Evolutionary conservation across 37 sponge, comb jelly and placozoan species (phyloP).

Genomic region (Aphrocallistes beatrix): DNA sequence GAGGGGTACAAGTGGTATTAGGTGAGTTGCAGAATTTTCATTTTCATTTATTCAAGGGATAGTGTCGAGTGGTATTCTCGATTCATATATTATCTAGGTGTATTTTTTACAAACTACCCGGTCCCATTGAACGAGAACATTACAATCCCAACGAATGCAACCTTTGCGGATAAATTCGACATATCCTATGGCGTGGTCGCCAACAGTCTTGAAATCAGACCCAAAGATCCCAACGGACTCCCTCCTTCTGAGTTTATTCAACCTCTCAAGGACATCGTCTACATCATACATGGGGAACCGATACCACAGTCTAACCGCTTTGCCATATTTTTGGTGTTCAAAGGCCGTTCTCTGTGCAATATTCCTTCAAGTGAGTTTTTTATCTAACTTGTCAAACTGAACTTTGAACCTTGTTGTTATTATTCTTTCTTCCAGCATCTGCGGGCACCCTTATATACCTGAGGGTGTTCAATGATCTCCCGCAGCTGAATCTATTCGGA

Average conservation of each 20-base stretch:
- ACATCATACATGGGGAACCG: background rate
- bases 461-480: background rate
- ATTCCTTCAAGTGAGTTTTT: background rate
- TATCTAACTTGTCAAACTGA: too few relatives aligned
- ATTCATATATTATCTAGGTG: background rate
- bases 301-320: background rate
- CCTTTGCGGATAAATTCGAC: background rate
- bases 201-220: background rate
- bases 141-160: background rate
- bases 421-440: background rate
- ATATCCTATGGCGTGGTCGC: background rate
- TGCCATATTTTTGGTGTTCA: background rate
- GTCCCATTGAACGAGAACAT: background rate
- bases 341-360: background rate
- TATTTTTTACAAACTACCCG: background rate
- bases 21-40: background rate
- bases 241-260: background rate
- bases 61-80: background rate
- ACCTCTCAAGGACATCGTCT: background rate
- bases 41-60: background rate
- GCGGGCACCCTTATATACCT: slow-evolving; percentile 2
- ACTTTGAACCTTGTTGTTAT: too few relatives aligned
- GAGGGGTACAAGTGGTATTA: background rate
- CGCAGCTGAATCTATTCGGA: background rate
- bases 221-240: background rate